Percentiles rank a stretch among this genome's conserved stretches.
phyloP scores from a whole-genome alignment of 2,797 vertebrate species.

The Pelobates cultripes region DNA sequence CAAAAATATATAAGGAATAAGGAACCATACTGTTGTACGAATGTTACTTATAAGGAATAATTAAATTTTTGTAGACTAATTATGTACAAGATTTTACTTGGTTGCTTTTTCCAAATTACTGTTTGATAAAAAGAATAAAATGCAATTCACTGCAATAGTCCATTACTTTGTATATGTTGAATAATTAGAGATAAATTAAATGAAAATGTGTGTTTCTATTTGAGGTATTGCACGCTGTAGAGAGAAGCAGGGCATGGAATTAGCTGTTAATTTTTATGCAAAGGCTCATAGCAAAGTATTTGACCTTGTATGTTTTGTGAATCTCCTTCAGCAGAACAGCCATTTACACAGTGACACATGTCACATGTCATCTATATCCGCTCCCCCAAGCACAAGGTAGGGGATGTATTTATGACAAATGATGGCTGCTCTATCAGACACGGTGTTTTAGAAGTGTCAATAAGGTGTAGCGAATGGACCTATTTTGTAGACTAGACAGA shows the following conservation, averaged over 20 bases:
- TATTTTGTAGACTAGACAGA: not conserved
- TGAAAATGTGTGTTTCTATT: too few relatives aligned
- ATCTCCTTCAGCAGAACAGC: slow-evolving; percentile 71
- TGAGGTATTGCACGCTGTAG: not conserved
- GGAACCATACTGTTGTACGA: too few relatives aligned
- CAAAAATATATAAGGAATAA: too few relatives aligned
- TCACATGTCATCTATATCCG: slow-evolving; percentile 59
- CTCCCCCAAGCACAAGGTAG: slow-evolving; percentile 59
- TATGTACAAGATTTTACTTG: too few relatives aligned
- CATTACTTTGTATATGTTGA: too few relatives aligned
- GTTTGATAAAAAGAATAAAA: too few relatives aligned
- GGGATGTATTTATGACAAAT: slow-evolving; percentile 53
- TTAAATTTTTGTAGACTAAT: too few relatives aligned
- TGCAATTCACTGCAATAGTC: too few relatives aligned
- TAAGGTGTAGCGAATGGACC: slow-evolving; percentile 24
- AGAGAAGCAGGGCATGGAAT: slow-evolving; percentile 9
- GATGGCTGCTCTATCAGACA: slow-evolving; percentile 41
- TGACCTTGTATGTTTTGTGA: slow-evolving; percentile 71
- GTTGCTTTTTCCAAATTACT: too few relatives aligned
- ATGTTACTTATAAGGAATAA: too few relatives aligned
- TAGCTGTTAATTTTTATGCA: slow-evolving; percentile 70
- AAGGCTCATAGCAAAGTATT: slow-evolving; percentile 60
- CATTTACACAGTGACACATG: slow-evolving; percentile 70
- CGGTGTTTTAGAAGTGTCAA: slow-evolving; percentile 21
- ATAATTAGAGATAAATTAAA: too few relatives aligned